These are phyloP conservation scores for Cheirogaleus major DNA, from an alignment of 2,797 vertebrate species.

Conservation along the genomic window DNA sequence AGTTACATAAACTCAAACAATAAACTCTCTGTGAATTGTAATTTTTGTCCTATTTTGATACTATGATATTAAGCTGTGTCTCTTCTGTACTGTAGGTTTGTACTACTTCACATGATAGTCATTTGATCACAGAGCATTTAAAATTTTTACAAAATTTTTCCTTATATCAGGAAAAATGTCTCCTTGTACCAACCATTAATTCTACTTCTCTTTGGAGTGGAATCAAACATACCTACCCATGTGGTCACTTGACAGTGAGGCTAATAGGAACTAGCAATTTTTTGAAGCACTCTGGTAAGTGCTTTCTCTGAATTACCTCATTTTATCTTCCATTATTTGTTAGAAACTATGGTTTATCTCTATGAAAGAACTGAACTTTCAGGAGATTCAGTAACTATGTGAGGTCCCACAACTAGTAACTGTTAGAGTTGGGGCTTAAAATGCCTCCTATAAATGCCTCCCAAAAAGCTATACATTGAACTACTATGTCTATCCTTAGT, in stretches of 20 bases:
- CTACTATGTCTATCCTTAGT: not conserved
- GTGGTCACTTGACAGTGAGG: not conserved
- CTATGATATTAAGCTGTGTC: not conserved
- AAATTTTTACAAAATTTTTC: not conserved
- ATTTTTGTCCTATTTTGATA: constrained; percentile 24
- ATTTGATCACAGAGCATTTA: not conserved
- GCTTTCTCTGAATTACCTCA: not conserved
- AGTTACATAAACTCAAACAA: not conserved
- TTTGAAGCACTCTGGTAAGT: not conserved
- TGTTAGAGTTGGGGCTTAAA: constrained; percentile 7
- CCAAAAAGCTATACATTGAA: not conserved
- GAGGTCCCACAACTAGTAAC: not conserved
- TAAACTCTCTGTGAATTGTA: not conserved
- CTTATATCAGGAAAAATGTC: not conserved
- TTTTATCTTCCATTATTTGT: constrained; percentile 34
- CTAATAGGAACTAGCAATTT: constrained; percentile 9
- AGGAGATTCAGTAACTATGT: not conserved
- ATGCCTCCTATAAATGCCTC: not conserved
- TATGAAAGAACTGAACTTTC: constrained; percentile 29
- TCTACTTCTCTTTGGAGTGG: not conserved
- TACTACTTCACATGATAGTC: not conserved
- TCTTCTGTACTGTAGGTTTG: not conserved
- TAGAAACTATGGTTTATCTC: not conserved
- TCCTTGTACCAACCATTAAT: not conserved
- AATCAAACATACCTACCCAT: not conserved